Base-by-base conservation (phyloP, 2,888 invertebrate species). In the Lordiphosa fenestrarum region DNA sequence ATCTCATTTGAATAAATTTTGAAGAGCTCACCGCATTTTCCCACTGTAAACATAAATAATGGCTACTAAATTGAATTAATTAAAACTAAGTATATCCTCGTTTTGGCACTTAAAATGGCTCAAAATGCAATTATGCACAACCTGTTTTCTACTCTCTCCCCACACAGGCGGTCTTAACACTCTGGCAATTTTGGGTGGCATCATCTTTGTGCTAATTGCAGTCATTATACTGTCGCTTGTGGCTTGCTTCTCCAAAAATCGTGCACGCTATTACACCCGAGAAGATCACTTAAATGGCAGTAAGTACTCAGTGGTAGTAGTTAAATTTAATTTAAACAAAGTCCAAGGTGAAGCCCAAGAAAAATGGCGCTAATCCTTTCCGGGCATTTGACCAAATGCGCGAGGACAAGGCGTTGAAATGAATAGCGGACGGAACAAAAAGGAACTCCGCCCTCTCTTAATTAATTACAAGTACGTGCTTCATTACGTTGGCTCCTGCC, bases 251-350 rank as follows among this genome's bases (percentile, higher is more conserved):
- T 91, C 93, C 40, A 92, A 93, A 57, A 92, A 93, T 68, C 93
- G 94, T 4, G 93, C 94, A 4, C 92, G 92, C 44, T 95, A 95
- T 89, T 95, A 95, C 87, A 95, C 95, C 7, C 93, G 95, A 85
- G 95, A 95, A 88, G 95, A 94, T 86, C 89, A 91, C 60, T 86
- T 87, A 15, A 87, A 77, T 69, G 84, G 87, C 68, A 84, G 88
- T 88, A 59, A 88, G 88, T 85, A 70, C 4, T 42, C 47, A 55
- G 52, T 50, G 48, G 36, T 35, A 40, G 39, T 41, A 30, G 30
- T 23, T 35, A 54, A 59, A 72, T 60, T 66, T 39, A 37, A 53
- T 64, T 66, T 63, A 74, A 65, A 57, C 25, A 42, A 42, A 4
- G 9, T 3, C 36, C 7, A 35, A 66, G 63, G 30, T 35, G 15